Percentiles rank a stretch among this genome's conserved stretches.
These are phyloP conservation scores for Scelioninae gen. 2 DNA, from an alignment of 2,888 invertebrate genomes.

Conservation along the genomic window DNA sequence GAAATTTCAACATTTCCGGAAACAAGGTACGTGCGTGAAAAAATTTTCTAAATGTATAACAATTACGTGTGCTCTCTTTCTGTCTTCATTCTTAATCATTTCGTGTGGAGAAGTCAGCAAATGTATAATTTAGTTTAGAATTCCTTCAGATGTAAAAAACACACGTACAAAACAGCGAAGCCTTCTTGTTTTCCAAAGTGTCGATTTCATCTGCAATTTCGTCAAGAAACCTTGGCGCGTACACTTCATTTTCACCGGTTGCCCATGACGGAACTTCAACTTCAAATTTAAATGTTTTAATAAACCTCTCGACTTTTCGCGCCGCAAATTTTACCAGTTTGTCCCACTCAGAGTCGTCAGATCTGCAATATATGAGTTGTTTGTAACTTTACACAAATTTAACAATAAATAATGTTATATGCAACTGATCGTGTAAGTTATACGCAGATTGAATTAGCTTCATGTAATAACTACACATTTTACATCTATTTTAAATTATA, in stretches of 20 bases:
- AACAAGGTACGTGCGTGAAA: conserved; percentile 21
- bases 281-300: conserved; percentile 87
- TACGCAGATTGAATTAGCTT: too few species aligned
- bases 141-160: too few species aligned
- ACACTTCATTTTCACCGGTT: conserved; percentile 80
- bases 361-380: conserved; percentile 70
- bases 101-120: too few species aligned
- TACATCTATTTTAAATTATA: too few species aligned
- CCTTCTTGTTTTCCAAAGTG: conserved; percentile 88
- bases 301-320: conserved; percentile 86
- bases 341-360: conserved; percentile 89
- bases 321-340: conserved; percentile 85
- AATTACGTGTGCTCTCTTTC: not conserved
- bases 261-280: conserved; percentile 79
- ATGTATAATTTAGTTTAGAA: too few species aligned
- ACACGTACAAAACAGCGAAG: conserved; percentile 87
- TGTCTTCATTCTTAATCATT: too few species aligned
- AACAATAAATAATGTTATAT: too few species aligned
- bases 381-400: not conserved
- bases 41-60: conserved; percentile 7
- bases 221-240: conserved; percentile 88
- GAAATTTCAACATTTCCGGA: conserved; percentile 48
- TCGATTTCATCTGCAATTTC: conserved; percentile 90
- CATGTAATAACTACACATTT: too few species aligned
- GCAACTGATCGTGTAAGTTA: too few species aligned